Base-by-base conservation (phyloP, 2,113 vertebrate species). In the Heloderma charlesbogerti region DNA sequence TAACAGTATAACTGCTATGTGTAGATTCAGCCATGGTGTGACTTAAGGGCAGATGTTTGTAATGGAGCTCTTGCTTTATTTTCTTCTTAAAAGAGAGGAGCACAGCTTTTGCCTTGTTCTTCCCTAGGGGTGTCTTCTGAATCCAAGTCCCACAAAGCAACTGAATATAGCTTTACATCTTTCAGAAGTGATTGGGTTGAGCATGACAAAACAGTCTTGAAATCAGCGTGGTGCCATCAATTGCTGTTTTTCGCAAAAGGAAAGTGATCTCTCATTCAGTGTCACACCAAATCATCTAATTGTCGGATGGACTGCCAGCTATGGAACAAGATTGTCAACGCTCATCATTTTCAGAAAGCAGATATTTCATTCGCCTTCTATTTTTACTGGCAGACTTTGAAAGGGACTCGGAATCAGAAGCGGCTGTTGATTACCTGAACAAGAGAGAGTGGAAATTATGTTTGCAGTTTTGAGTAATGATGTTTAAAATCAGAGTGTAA, bases 301-400 rank as follows among this genome's bases (percentile, higher is more conserved):
- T 78, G 86, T 83, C 86, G 79, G 63, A 48, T 20, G 91, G 87
- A 78, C 85, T 93, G 93, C 77, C 84, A 92, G 90, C 71, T 80
- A 7, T 0, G 0, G 48, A 89, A 84, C 3, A 54, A 88, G 86
- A 40, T 18, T 72, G 87, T 63, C 67, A 93, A 83, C 0, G 43
- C 75, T 90, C 91, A 90, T 94, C 48, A 63, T 92, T 94, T 95
- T 34, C 89, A 79, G 72, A 92, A 80, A 27, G 18, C 85, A 71
- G 74, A 91, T 91, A 94, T 90, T 93, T 86, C 79, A 84, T 94
- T 93, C 57, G 89, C 85, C 63, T 82, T 90, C 84, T 29, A 15
- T 43, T 72, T 66, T 93, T 91, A 88, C 88, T 87, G 45, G 20
- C 45, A 88, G 66, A 57, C n/a, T 51, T 90, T 78, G 83, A 79